Conservation (phyloP, 2,113 vertebrate genomes). For the Dunckerocampus dactyliophorus region DNA sequence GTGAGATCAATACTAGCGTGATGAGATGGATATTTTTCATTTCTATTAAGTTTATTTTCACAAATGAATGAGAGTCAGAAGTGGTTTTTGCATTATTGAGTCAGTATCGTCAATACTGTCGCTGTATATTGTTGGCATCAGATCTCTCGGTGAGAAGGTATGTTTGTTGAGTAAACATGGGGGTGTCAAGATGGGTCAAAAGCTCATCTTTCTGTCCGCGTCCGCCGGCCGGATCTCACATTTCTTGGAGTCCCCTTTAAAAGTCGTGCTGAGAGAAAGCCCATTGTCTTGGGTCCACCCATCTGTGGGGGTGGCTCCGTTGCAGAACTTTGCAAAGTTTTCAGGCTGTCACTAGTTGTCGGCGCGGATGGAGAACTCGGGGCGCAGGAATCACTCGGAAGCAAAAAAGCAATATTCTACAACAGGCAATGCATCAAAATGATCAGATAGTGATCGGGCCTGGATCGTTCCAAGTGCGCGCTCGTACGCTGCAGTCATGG, state of each 20-base stretch:
- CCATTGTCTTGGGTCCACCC: slow-evolving; percentile 69
- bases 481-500: background rate
- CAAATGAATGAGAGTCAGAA: too few species aligned
- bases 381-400: too few species aligned
- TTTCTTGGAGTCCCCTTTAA: slow-evolving; percentile 61
- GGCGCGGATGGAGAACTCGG: slow-evolving; percentile 50
- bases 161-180: too few species aligned
- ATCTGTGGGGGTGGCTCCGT: slow-evolving; percentile 69
- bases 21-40: too few species aligned
- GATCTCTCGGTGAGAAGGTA: too few species aligned
- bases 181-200: too few species aligned
- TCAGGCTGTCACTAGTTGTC: slow-evolving; percentile 50
- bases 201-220: too few species aligned
- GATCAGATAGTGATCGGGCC: slow-evolving; percentile 24
- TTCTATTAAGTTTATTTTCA: too few species aligned
- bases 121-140: too few species aligned
- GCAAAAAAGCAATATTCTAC: slow-evolving; percentile 4
- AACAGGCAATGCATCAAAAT: slow-evolving; percentile 21
- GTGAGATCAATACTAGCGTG: too few species aligned
- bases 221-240: background rate
- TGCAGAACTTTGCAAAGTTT: slow-evolving; percentile 61
- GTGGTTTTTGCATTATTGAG: too few species aligned
- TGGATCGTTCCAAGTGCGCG: background rate
- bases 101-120: too few species aligned
- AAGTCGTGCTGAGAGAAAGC: slow-evolving; percentile 38